Percentiles rank a stretch among this genome's conserved stretches.
phyloP scores from a whole-genome alignment of 2,797 vertebrate genomes.

The Oryzias sinensis region DNA sequence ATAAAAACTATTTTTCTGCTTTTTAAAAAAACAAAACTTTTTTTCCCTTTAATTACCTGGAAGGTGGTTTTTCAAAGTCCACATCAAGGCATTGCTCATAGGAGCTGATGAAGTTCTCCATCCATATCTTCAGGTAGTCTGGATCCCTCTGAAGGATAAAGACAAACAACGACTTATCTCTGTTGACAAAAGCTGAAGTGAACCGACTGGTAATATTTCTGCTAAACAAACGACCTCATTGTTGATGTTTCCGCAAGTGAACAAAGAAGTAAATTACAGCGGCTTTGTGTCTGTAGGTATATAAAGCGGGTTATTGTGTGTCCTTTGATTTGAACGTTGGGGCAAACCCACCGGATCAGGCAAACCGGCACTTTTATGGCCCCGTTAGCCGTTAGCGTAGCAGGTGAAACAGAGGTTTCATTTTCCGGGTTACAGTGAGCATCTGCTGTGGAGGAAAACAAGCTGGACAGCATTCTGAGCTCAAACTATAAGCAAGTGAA shows the following conservation, averaged over 20 bases:
- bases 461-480: conserved; percentile 41
- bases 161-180: conserved; percentile 11
- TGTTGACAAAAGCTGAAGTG: not conserved
- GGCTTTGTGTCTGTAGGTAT: too few species aligned
- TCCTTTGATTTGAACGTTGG: too few species aligned
- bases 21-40: not conserved
- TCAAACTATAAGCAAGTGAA: conserved; percentile 14
- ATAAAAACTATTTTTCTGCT: too few species aligned
- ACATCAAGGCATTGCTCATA: conserved; percentile 94
- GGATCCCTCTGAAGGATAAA: conserved; percentile 88
- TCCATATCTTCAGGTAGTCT: conserved; percentile 94
- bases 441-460: conserved; percentile 52
- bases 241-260: too few species aligned
- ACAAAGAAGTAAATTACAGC: too few species aligned
- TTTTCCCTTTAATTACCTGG: conserved; percentile 79
- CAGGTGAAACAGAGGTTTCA: not conserved
- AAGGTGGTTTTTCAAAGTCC: conserved; percentile 94
- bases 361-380: too few species aligned
- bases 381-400: too few species aligned
- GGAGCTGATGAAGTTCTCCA: conserved; percentile 94
- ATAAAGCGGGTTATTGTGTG: too few species aligned
- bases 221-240: too few species aligned
- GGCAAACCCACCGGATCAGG: too few species aligned
- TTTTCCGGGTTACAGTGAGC: conserved; percentile 17
- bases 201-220: not conserved